phyloP scores from a whole-genome alignment of 2,113 vertebrate genomes.

The Sinocyclocheilus grahami region DNA sequence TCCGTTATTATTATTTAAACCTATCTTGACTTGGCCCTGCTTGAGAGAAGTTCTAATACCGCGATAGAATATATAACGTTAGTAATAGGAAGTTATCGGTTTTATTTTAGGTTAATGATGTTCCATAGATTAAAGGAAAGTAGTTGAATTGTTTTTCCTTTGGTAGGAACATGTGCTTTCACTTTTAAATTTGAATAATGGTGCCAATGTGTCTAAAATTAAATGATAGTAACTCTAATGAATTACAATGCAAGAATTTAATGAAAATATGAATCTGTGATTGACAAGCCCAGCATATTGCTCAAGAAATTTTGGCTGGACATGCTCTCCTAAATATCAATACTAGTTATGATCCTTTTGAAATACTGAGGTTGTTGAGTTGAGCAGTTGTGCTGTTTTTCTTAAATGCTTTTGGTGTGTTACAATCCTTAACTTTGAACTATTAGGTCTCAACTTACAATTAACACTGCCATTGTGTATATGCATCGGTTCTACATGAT shows the following conservation, averaged over 20 bases:
- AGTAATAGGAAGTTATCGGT: background rate
- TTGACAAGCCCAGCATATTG: background rate
- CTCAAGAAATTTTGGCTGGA: background rate
- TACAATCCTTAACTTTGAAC: conserved; percentile 72
- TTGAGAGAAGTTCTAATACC: background rate
- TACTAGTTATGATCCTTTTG: background rate
- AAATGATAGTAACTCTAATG: background rate
- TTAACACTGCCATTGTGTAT: conserved; percentile 96
- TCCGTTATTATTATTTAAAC: background rate
- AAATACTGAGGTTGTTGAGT: background rate
- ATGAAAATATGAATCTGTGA: background rate
- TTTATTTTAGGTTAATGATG: background rate
- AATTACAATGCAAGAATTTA: background rate
- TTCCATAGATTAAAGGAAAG: background rate
- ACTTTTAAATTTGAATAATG: background rate
- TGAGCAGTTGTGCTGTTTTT: background rate
- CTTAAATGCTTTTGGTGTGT: background rate
- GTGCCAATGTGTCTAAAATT: background rate
- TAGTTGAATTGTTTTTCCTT: background rate
- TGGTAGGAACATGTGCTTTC: background rate
- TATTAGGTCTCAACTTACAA: conserved; percentile 90
- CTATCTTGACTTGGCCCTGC: background rate
- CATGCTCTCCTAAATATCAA: background rate
- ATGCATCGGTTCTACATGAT: conserved; percentile 99
- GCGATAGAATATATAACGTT: background rate